Evolutionary conservation across 2,888 invertebrate genomes (phyloP).

Genomic region (Protonemura montana): DNA sequence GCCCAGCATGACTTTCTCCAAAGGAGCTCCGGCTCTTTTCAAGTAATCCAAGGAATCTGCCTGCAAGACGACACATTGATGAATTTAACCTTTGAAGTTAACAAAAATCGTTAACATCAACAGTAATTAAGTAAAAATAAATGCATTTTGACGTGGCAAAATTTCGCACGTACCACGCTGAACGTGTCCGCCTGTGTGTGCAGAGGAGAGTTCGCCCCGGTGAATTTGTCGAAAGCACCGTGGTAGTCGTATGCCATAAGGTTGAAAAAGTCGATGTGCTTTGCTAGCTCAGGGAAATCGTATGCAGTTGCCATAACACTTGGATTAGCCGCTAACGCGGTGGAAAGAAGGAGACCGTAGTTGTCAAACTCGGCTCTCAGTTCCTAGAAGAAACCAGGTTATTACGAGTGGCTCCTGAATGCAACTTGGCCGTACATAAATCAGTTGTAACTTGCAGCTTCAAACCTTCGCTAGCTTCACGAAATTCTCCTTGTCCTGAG

Average conservation of each 20-base stretch:
- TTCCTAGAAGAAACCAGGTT: slow-evolving; percentile 23
- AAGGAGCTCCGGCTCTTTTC: slow-evolving; percentile 54
- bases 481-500: slow-evolving; percentile 57
- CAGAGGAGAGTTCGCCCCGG: slow-evolving; percentile 60
- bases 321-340: neutral
- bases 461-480: slow-evolving; percentile 55
- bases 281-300: slow-evolving; percentile 14
- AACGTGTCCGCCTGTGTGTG: slow-evolving; percentile 41
- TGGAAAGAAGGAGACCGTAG: neutral
- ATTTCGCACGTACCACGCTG: slow-evolving; percentile 26
- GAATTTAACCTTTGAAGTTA: neutral
- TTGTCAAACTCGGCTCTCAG: slow-evolving; percentile 9
- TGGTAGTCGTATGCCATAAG: slow-evolving; percentile 64
- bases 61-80: slow-evolving; percentile 49
- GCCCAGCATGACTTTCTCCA: slow-evolving; percentile 57
- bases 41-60: slow-evolving; percentile 55
- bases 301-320: neutral
- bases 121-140: too few relatives aligned
- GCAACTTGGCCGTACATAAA: neutral
- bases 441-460: neutral
- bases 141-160: too few relatives aligned
- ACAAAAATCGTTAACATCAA: too few relatives aligned
- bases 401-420: neutral
- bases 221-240: slow-evolving; percentile 54
- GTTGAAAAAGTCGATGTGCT: slow-evolving; percentile 54